These are phyloP conservation scores for Cricetomys ansorgei DNA, from an alignment of 2,113 vertebrate species.

Conservation along the genomic window DNA sequence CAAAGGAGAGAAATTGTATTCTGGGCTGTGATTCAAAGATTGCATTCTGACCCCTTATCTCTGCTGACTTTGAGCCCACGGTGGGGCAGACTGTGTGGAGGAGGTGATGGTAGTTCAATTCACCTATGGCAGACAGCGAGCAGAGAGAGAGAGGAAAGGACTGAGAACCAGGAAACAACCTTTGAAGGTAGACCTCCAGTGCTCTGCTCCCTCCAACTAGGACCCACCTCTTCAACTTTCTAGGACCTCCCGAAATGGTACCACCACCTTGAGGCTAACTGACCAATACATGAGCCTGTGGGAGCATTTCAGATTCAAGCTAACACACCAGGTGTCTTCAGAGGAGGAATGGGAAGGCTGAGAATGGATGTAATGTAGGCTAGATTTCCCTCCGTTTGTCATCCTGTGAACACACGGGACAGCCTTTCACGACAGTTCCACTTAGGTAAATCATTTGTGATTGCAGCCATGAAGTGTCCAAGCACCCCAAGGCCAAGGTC, in stretches of 20 bases:
- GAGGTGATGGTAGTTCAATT: neutral
- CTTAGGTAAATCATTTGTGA: neutral
- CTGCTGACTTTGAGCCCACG: neutral
- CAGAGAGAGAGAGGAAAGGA: neutral
- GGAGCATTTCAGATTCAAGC: neutral
- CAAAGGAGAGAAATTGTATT: neutral
- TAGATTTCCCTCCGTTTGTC: neutral
- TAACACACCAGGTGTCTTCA: neutral
- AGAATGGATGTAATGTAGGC: neutral
- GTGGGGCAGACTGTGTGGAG: neutral
- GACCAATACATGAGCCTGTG: neutral
- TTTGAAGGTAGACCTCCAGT: neutral
- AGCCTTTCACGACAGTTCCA: neutral
- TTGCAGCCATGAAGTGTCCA: accelerated
- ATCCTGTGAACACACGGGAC: neutral
- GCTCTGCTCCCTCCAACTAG: neutral
- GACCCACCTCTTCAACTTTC: neutral
- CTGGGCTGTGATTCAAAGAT: neutral
- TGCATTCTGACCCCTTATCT: too few relatives aligned
- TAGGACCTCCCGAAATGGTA: neutral
- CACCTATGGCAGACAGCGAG: neutral
- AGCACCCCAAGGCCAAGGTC: neutral
- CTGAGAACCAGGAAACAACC: too few relatives aligned
- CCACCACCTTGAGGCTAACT: neutral
- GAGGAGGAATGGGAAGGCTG: neutral